Conservation (phyloP, 1,140 invertebrate genomes). For the Odontomachus brunneus region DNA sequence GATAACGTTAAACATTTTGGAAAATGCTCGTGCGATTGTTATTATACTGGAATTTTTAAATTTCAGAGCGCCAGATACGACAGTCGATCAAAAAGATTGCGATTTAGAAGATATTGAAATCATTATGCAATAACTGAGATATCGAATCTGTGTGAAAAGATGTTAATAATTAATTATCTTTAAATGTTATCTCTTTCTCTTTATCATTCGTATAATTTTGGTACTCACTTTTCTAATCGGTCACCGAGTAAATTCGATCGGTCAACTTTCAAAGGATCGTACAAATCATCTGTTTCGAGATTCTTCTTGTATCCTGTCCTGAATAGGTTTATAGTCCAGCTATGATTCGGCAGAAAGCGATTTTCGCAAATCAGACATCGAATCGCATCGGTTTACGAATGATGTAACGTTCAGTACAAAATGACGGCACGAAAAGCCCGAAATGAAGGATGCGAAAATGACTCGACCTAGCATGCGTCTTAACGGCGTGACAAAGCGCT, state of each 20-base stretch:
- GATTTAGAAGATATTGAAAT: too few species aligned
- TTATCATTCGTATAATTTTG: background rate
- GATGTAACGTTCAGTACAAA: background rate
- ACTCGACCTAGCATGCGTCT: background rate
- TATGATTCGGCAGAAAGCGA: slow-evolving; percentile 56
- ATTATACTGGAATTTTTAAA: too few species aligned
- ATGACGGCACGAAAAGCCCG: background rate
- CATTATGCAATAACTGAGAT: too few species aligned
- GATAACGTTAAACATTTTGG: too few species aligned
- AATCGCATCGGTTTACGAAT: background rate
- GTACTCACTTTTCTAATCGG: slow-evolving; percentile 80
- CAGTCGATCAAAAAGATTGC: too few species aligned
- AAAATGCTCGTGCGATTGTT: too few species aligned
- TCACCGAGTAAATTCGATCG: slow-evolving; percentile 82
- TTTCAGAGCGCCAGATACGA: too few species aligned
- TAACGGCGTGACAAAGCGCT: background rate
- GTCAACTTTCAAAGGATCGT: slow-evolving; percentile 86
- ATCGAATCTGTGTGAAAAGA: background rate
- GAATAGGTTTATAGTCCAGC: slow-evolving; percentile 87
- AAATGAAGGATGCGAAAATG: background rate
- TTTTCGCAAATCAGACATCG: background rate
- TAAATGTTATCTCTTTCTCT: background rate
- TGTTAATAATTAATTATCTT: background rate
- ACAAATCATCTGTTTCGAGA: slow-evolving; percentile 86
- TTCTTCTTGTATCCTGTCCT: slow-evolving; percentile 86